Evolutionary conservation across 2,888 invertebrate genomes (phyloP).

Genomic region (Melitaea athalia): DNA sequence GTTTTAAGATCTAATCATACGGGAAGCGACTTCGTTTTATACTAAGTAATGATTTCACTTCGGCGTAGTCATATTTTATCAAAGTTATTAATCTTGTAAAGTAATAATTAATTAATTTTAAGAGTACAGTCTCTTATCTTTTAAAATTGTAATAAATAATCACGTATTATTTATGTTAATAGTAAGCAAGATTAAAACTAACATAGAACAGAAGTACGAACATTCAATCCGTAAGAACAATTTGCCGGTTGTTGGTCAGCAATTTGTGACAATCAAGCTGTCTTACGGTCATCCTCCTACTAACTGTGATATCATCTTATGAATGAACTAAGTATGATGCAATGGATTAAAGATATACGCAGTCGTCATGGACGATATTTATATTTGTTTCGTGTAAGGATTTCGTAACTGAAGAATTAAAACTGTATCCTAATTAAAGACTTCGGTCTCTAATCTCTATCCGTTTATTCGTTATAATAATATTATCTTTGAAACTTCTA

Average conservation of each 20-base stretch:
- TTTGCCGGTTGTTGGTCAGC: conserved; percentile 63
- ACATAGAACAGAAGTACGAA: conserved; percentile 38
- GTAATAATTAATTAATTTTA: too few relatives aligned
- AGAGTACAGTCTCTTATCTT: too few relatives aligned
- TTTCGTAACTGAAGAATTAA: not conserved
- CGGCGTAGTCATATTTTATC: too few relatives aligned
- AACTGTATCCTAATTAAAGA: too few relatives aligned
- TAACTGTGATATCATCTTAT: conserved; percentile 46
- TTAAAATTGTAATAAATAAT: too few relatives aligned
- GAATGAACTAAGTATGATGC: conserved; percentile 51
- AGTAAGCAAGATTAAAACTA: not conserved
- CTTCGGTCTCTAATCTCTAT: too few relatives aligned
- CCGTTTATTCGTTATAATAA: too few relatives aligned
- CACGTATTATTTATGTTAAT: not conserved
- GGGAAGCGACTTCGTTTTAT: too few relatives aligned
- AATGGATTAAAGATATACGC: conserved; percentile 33
- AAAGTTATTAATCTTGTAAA: too few relatives aligned
- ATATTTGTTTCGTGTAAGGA: not conserved
- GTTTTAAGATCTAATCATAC: too few relatives aligned
- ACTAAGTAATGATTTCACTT: too few relatives aligned
- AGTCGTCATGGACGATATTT: not conserved
- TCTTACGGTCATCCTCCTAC: conserved; percentile 45
- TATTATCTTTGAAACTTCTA: too few relatives aligned
- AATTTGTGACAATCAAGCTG: conserved; percentile 64
- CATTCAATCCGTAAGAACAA: conserved; percentile 51